Evolutionary conservation across 2,888 invertebrate species (phyloP), one percentile per base, ranked within the genome.

Genomic region (Andrena hattorfiana): DNA sequence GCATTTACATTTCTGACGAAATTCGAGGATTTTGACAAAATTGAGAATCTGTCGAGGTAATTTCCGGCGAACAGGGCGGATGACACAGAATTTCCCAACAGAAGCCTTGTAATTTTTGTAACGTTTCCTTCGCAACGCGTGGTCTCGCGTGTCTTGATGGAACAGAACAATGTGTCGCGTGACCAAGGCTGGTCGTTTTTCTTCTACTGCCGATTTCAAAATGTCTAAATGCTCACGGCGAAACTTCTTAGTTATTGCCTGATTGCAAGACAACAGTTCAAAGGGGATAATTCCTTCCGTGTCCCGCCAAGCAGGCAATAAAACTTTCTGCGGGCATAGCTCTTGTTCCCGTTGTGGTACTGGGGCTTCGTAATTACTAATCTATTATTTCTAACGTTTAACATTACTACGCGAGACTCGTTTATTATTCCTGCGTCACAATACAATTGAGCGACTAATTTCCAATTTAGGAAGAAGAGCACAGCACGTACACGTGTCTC

Each of bases 151-250:
- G 26, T 28, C 7, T 28, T 16, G 59, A 16, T 28, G 59, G 16
- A 59, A 59, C 59, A 59, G 28, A 59, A 28, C 26, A 28, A 6
- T 28, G 28, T 59, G 28, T 13, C 59, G 59, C 28, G 59, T 59
- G 28, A 59, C 59, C 59, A 59, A 59, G 28, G 59, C 16, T 13
- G 10, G 26, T 28, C 59, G 59, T 59, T 59, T 59, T 59, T 59
- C 59, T 59, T 59, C 59, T 59, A 59, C 26, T 59, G 10, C 26
- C 26, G 59, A 59, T 26, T 59, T 59, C 59, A 59, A 59, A 59
- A 16, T 26, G 59, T 59, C 26, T 59, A 59, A 59, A 28, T 59
- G 59, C 28, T 28, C 16, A 28, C 59, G 28, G 28, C 28, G 28
- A 59, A 59, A 26, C 59, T 59, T 28, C 59, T 59, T 16, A 26